Percentiles rank a stretch among this genome's conserved stretches.
Evolutionary conservation across 1,140 invertebrate species (phyloP).

Genomic region (Kradibia gibbosae): DNA sequence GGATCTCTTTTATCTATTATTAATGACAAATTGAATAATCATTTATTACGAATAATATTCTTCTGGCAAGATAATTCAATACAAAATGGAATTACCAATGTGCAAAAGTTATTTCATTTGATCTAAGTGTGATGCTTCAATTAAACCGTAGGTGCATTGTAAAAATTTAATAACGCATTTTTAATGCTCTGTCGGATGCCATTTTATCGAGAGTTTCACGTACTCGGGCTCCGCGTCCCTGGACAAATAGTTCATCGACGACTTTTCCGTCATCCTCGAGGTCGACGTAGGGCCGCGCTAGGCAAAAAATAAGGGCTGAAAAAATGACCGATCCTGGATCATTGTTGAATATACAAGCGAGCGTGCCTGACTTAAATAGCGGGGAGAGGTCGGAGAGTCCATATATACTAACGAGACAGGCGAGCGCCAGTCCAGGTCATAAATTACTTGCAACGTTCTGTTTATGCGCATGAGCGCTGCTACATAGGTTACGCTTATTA

Average conservation of each 20-base stretch:
- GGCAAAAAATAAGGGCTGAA: background rate
- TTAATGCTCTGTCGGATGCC: too few relatives aligned
- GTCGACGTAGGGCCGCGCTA: background rate
- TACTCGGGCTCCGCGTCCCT: background rate
- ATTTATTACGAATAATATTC: too few relatives aligned
- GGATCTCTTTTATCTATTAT: too few relatives aligned
- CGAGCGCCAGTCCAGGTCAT: constrained; percentile 18
- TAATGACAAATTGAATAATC: too few relatives aligned
- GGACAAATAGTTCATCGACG: background rate
- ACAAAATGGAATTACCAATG: too few relatives aligned
- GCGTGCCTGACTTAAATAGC: constrained; percentile 13
- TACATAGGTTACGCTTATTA: constrained; percentile 59
- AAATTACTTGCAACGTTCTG: constrained; percentile 43
- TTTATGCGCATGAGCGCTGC: constrained; percentile 43
- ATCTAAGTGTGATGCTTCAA: too few relatives aligned
- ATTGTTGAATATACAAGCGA: constrained; percentile 31
- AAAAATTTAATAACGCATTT: too few relatives aligned
- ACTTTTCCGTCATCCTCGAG: background rate
- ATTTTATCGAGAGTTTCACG: too few relatives aligned
- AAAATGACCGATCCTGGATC: constrained; percentile 40
- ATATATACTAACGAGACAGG: constrained; percentile 44
- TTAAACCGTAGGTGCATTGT: too few relatives aligned
- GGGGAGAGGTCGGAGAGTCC: background rate
- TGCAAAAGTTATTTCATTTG: too few relatives aligned
- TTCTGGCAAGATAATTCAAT: too few relatives aligned